Percentiles rank a stretch among this genome's conserved stretches.
Evolutionary conservation across 1,140 invertebrate species (phyloP).

Genomic region (Diachasmimorpha longicaudata): DNA sequence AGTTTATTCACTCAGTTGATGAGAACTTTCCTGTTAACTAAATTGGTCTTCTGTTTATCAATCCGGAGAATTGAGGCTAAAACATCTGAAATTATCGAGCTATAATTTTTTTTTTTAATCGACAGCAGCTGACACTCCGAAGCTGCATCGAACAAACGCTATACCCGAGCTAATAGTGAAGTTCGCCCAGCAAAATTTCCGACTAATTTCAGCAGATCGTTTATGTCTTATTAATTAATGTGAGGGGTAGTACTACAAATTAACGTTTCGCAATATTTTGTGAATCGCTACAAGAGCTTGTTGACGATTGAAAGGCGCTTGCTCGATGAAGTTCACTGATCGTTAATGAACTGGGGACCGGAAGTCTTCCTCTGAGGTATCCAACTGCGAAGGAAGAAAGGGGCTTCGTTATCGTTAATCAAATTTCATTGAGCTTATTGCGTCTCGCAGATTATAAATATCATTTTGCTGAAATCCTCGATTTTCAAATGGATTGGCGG

Average conservation of each 20-base stretch:
- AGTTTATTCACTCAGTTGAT: constrained; percentile 17
- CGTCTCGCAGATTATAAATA: background rate
- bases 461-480: background rate
- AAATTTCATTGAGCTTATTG: background rate
- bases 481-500: background rate
- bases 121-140: background rate
- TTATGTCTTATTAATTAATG: no score
- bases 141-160: no score
- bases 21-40: background rate
- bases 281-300: no score
- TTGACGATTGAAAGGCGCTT: no score
- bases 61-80: background rate
- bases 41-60: constrained; percentile 4
- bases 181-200: no score
- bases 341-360: background rate
- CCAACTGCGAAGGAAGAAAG: no score
- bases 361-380: background rate
- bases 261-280: no score
- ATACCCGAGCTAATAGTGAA: no score
- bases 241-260: no score
- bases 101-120: background rate
- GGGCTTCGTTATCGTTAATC: no score
- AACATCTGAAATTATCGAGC: background rate
- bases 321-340: background rate
- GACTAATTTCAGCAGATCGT: no score